Evolutionary conservation across 2,797 vertebrate genomes (phyloP).

Genomic region (Anguilla pacifica): DNA sequence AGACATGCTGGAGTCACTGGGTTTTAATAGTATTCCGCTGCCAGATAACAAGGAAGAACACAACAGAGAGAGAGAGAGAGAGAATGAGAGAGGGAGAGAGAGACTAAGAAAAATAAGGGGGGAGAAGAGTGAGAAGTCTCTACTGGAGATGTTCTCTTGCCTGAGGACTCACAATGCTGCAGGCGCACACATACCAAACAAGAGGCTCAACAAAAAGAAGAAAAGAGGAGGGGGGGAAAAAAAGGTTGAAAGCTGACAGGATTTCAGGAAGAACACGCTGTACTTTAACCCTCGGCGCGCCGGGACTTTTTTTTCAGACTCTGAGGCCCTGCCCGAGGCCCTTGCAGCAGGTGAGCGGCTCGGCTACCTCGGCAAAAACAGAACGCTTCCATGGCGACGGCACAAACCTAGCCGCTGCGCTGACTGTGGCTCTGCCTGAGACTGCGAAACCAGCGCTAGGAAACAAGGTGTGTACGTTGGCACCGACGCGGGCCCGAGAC

Average conservation of each 20-base stretch:
- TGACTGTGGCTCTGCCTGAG: background rate
- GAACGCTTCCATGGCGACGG: slow-evolving; percentile 4
- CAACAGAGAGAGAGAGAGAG: slow-evolving; percentile 31
- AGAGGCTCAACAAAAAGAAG: slow-evolving; percentile 38
- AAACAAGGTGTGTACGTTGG: background rate
- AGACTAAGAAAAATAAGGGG: background rate
- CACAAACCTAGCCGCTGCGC: background rate
- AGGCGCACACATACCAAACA: slow-evolving; percentile 43
- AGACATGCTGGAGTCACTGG: slow-evolving; percentile 86
- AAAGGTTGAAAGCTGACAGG: slow-evolving; percentile 31
- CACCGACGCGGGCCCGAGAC: background rate
- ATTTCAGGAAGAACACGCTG: slow-evolving; percentile 33
- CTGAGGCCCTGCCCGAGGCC: background rate
- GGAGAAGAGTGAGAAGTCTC: slow-evolving; percentile 5
- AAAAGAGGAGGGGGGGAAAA: slow-evolving; percentile 39
- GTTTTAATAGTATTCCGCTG: slow-evolving; percentile 83
- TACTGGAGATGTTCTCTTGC: slow-evolving; percentile 31
- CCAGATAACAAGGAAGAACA: slow-evolving; percentile 72
- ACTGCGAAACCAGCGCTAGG: background rate
- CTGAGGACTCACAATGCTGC: slow-evolving; percentile 29
- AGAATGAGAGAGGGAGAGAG: background rate
- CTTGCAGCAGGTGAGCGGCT: background rate
- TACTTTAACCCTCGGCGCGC: slow-evolving; percentile 41
- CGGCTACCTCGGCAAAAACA: background rate
- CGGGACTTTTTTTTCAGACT: background rate